A percentile compares a stretch with the other conserved stretches of the same genome.
Evolutionary conservation across 2,113 vertebrate genomes (phyloP).

Genomic region (Toxotes jaculatrix): DNA sequence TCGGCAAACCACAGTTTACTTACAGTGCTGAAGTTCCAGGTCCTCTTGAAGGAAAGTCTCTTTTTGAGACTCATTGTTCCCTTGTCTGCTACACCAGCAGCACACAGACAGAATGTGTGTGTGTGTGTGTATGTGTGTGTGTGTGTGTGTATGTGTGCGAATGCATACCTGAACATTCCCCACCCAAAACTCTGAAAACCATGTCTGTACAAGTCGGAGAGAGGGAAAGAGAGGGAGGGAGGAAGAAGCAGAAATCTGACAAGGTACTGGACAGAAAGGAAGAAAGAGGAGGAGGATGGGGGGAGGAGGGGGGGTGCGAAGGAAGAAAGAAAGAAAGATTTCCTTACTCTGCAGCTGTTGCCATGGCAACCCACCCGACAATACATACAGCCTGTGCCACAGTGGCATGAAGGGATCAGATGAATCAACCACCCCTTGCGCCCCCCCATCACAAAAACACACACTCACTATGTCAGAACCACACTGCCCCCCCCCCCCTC

Average conservation of each 20-base stretch:
- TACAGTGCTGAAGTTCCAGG: slow-evolving; percentile 77
- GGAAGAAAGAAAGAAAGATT: slow-evolving; percentile 65
- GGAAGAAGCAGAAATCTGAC: slow-evolving; percentile 67
- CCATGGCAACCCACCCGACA: slow-evolving; percentile 65
- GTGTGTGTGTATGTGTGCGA: slow-evolving; percentile 58
- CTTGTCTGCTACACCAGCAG: slow-evolving; percentile 68
- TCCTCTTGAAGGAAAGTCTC: slow-evolving; percentile 84
- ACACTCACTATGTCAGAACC: slow-evolving; percentile 65
- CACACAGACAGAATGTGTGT: slow-evolving; percentile 69
- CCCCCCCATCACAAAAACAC: slow-evolving; percentile 4
- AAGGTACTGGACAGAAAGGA: slow-evolving; percentile 60
- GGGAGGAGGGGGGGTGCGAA: slow-evolving; percentile 5
- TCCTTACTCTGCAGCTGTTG: slow-evolving; percentile 75
- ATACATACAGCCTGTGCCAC: slow-evolving; percentile 74
- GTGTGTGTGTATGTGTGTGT: slow-evolving; percentile 63
- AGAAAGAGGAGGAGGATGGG: slow-evolving; percentile 10
- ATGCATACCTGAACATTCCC: slow-evolving; percentile 83
- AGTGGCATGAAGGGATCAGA: slow-evolving; percentile 71
- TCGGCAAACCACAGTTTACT: slow-evolving; percentile 71
- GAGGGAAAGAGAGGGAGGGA: slow-evolving; percentile 54
- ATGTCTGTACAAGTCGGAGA: slow-evolving; percentile 86
- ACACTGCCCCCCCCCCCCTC: slow-evolving; percentile 42
- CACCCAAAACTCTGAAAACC: slow-evolving; percentile 81
- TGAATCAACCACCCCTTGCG: slow-evolving; percentile 56
- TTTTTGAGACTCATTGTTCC: slow-evolving; percentile 85